Conservation (phyloP, 2,113 vertebrate species). For the Oostethus manadensis region DNA sequence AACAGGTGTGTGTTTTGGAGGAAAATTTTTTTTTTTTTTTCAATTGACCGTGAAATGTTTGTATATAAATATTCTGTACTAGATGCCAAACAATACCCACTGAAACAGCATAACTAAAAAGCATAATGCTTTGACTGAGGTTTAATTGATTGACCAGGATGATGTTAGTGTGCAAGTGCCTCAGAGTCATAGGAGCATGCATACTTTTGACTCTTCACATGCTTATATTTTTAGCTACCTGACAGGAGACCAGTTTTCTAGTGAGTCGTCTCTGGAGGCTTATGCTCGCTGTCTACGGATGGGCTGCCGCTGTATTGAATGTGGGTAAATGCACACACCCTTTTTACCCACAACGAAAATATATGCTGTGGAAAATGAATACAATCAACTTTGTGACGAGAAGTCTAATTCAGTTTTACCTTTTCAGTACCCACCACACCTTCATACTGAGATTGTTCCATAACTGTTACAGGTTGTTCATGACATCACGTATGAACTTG, state of each 20-base stretch:
- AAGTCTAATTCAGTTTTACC: not conserved
- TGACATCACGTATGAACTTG: slow-evolving; percentile 6
- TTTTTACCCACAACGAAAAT: not conserved
- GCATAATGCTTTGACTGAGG: slow-evolving; percentile 37
- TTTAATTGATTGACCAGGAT: slow-evolving; percentile 22
- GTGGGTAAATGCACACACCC: slow-evolving; percentile 67
- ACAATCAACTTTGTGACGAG: not conserved
- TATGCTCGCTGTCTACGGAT: slow-evolving; percentile 94
- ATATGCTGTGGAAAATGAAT: slow-evolving; percentile 7
- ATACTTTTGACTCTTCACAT: slow-evolving; percentile 24
- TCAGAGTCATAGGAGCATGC: slow-evolving; percentile 5
- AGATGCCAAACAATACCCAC: slow-evolving; percentile 47
- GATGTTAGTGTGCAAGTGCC: not conserved
- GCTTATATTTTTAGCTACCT: slow-evolving; percentile 83
- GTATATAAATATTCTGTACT: slow-evolving; percentile 36
- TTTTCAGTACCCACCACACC: slow-evolving; percentile 18
- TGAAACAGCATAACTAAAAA: slow-evolving; percentile 20
- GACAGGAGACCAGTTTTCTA: slow-evolving; percentile 98
- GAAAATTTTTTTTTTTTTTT: slow-evolving; percentile 57
- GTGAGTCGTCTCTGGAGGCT: slow-evolving; percentile 95
- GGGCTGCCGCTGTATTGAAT: slow-evolving; percentile 96
- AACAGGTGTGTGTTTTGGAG: slow-evolving; percentile 29
- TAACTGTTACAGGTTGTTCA: not conserved
- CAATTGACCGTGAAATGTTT: slow-evolving; percentile 52
- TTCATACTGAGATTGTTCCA: not conserved